phyloP scores from a whole-genome alignment of 2,113 vertebrate species.

The Bostrychus sinensis region DNA sequence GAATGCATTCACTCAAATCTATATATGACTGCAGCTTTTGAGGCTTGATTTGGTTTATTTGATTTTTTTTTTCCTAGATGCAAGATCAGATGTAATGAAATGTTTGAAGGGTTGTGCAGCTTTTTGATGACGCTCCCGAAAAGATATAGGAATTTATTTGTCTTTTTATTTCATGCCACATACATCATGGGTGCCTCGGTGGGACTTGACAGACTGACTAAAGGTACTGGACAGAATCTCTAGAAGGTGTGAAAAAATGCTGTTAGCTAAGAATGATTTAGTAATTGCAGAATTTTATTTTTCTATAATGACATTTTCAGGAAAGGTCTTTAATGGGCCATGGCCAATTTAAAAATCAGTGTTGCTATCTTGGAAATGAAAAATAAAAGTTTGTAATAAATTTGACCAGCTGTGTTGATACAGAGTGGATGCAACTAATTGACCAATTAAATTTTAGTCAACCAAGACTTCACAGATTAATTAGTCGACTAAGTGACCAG shows the following conservation, averaged over 20 bases:
- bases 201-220: conserved; percentile 31
- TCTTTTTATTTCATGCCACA: background rate
- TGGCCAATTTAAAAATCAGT: no score
- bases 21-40: conserved; percentile 56
- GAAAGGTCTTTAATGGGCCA: no score
- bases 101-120: conserved; percentile 29
- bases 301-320: no score
- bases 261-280: background rate
- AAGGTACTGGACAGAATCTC: background rate
- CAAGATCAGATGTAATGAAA: conserved; percentile 44
- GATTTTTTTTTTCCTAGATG: conserved; percentile 15
- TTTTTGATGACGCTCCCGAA: no score
- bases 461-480: no score
- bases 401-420: no score
- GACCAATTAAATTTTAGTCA: no score
- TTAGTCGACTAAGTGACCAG: no score
- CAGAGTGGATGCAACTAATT: no score
- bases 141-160: no score
- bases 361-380: no score
- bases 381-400: no score
- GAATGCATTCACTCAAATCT: conserved; percentile 52
- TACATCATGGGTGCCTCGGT: background rate
- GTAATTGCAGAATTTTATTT: background rate
- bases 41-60: conserved; percentile 28
- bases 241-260: conserved; percentile 4